These are phyloP conservation scores for Erebia ligea DNA, from an alignment of 2,888 invertebrate species.

Conservation along the genomic window DNA sequence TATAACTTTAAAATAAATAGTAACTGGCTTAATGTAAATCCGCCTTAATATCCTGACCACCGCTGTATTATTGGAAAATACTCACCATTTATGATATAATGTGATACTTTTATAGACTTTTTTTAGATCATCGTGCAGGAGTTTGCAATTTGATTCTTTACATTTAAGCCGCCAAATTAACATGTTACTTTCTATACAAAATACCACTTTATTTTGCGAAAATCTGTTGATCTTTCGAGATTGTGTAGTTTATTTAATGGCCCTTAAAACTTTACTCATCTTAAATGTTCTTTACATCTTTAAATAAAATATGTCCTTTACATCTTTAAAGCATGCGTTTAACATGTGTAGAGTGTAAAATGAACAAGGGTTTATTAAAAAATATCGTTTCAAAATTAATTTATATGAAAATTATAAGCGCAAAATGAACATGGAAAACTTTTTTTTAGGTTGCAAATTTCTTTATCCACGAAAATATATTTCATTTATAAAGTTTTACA, in stretches of 20 bases:
- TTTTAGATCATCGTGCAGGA: background rate
- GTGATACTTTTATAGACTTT: background rate
- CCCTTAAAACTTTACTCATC: too few species aligned
- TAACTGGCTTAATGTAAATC: background rate
- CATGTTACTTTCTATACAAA: background rate
- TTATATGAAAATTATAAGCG: constrained; percentile 1
- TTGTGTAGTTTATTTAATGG: background rate
- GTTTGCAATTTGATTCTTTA: background rate
- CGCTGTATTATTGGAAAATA: background rate
- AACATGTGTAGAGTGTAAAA: background rate
- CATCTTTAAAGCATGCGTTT: background rate
- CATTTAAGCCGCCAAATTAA: background rate
- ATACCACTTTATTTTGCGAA: background rate
- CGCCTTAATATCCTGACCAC: background rate
- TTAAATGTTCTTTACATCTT: background rate
- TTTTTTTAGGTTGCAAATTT: background rate
- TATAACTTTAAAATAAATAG: background rate
- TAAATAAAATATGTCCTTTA: background rate
- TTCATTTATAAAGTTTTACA: background rate
- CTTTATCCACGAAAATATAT: background rate
- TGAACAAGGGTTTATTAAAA: background rate
- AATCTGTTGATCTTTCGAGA: background rate
- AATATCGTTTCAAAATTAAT: constrained; percentile 1
- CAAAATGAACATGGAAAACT: constrained; percentile 10
- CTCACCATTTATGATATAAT: background rate